A percentile compares a stretch with the other conserved stretches of the same genome.
These are phyloP conservation scores for Diabrotica undecimpunctata DNA, from an alignment of 1,140 invertebrate species.

Conservation along the genomic window DNA sequence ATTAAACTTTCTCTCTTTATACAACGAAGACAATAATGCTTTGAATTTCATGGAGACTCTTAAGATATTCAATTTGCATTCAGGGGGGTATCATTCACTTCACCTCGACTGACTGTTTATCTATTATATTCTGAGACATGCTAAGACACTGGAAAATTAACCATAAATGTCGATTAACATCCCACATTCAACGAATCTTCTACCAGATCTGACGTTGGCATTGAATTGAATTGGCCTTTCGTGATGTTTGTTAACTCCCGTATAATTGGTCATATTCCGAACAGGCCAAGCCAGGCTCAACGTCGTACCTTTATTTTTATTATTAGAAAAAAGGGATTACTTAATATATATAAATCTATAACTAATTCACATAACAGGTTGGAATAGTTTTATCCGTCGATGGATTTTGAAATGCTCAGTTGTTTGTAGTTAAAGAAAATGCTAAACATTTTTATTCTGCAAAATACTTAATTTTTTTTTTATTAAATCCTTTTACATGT, in stretches of 20 bases:
- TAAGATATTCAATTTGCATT: not conserved
- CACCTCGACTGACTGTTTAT: not conserved
- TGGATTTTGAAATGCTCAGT: no score
- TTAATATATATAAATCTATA: no score
- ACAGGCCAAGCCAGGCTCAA: not conserved
- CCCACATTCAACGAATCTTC: constrained; percentile 8
- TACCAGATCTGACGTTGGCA: constrained; percentile 13
- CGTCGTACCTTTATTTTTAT: not conserved
- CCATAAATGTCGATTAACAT: not conserved
- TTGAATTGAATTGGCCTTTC: constrained; percentile 18
- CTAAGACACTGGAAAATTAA: constrained; percentile 1
- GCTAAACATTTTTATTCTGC: no score
- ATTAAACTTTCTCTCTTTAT: no score
- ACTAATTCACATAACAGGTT: no score
- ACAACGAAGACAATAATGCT: no score
- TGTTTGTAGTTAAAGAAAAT: no score
- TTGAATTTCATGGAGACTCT: not conserved
- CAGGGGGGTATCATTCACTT: not conserved
- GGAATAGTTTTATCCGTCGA: no score
- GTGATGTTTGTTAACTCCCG: constrained; percentile 18
- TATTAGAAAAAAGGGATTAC: no score
- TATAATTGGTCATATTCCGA: constrained; percentile 20
- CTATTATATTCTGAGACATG: constrained; percentile 3
- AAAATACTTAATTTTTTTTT: no score
- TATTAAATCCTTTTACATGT: no score